Evolutionary conservation across 2,113 vertebrate species (phyloP).

Genomic region (Tamias sibiricus): DNA sequence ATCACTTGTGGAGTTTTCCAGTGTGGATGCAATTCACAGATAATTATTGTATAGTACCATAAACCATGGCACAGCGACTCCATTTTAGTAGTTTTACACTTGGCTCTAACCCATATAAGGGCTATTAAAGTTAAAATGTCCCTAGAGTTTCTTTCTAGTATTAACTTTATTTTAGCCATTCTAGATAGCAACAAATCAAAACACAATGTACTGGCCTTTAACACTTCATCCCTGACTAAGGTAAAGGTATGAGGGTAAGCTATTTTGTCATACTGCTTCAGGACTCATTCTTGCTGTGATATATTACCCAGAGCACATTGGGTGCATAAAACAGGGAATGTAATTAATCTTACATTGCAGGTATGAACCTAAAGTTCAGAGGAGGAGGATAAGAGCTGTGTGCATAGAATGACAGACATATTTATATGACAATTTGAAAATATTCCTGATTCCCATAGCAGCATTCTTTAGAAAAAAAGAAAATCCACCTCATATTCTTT

Average conservation of each 20-base stretch:
- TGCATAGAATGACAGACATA: neutral
- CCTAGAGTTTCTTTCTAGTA: constrained; percentile 23
- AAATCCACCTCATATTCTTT: neutral
- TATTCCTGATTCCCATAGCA: neutral
- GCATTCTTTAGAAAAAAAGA: neutral
- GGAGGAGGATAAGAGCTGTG: neutral
- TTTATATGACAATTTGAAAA: constrained; percentile 51
- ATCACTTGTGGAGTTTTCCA: constrained; percentile 26
- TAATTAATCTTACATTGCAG: constrained; percentile 37
- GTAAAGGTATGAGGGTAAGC: neutral
- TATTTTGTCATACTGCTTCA: neutral
- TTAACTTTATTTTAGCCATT: constrained; percentile 52
- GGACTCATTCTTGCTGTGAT: constrained; percentile 36
- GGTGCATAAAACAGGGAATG: neutral
- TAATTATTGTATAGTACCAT: constrained; percentile 19
- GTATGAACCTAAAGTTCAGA: constrained; percentile 10
- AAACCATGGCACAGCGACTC: constrained; percentile 49
- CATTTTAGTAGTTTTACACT: constrained; percentile 43
- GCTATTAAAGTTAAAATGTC: constrained; percentile 56
- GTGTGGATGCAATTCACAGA: constrained; percentile 38
- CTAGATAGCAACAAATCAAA: constrained; percentile 36
- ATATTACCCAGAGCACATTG: neutral
- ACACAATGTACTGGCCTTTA: neutral
- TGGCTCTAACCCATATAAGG: neutral
- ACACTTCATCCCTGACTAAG: neutral